Percentiles rank a stretch among this genome's conserved stretches.
phyloP scores from a whole-genome alignment of 2,113 vertebrate species.

The Cyanoliseus patagonus region DNA sequence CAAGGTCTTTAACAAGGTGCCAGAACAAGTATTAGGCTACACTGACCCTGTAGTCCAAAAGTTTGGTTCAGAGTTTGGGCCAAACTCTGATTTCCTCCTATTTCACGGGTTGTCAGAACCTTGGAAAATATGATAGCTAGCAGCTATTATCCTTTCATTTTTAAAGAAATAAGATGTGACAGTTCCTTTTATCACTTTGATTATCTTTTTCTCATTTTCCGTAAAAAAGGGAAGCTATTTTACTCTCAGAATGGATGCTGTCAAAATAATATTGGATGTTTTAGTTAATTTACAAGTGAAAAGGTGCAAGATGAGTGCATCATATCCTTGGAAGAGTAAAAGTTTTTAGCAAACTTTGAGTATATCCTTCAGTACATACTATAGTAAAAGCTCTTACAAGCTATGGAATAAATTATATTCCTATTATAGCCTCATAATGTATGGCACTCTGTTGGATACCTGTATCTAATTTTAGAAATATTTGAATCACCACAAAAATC shows the following conservation, averaged over 20 bases:
- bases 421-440: not conserved
- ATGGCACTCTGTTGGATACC: not conserved
- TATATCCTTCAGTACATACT: not conserved
- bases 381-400: not conserved
- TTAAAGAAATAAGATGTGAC: not conserved
- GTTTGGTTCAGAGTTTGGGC: not conserved
- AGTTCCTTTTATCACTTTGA: not conserved
- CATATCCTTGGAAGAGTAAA: not conserved
- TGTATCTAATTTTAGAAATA: conserved; percentile 30
- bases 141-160: not conserved
- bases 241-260: not conserved
- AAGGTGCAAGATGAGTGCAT: not conserved
- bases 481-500: not conserved
- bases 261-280: not conserved
- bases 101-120: not conserved
- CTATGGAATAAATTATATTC: not conserved
- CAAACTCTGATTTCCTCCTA: not conserved
- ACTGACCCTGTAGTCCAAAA: not conserved
- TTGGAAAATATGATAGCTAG: not conserved
- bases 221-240: not conserved
- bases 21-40: not conserved
- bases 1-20: not conserved
- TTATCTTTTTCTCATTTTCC: not conserved
- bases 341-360: not conserved
- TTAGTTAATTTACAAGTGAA: not conserved